Evolutionary conservation across 2,888 invertebrate genomes (phyloP).

Genomic region (Branchellion lobata): DNA sequence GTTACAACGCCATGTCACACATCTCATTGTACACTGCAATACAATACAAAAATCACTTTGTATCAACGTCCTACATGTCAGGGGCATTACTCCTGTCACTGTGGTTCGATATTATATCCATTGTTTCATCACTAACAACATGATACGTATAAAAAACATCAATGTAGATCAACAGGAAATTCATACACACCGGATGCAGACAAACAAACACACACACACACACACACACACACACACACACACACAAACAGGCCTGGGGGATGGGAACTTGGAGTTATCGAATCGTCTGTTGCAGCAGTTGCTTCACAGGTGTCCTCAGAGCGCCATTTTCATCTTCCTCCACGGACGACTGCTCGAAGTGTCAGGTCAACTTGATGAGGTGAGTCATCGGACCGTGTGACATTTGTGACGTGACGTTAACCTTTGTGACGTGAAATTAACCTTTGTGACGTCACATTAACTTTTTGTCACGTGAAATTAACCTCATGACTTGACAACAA

Average conservation of each 20-base stretch:
- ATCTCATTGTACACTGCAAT: background rate
- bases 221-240: no score
- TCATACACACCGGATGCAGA: no score
- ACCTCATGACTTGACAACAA: no score
- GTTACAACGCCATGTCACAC: slow-evolving; percentile 20
- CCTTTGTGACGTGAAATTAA: background rate
- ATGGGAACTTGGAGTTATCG: slow-evolving; percentile 77
- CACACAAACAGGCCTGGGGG: slow-evolving; percentile 67
- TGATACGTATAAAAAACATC: no score
- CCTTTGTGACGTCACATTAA: background rate
- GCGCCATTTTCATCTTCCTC: slow-evolving; percentile 88
- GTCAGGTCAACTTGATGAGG: slow-evolving; percentile 72
- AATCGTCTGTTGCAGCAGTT: slow-evolving; percentile 70
- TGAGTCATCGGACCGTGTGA: slow-evolving; percentile 51
- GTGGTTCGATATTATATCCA: no score
- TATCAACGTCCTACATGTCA: no score
- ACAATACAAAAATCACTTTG: background rate
- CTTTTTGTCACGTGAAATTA: background rate
- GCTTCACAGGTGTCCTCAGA: slow-evolving; percentile 72
- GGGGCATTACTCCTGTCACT: no score
- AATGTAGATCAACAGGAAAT: no score
- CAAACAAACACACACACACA: no score
- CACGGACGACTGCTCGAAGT: slow-evolving; percentile 82
- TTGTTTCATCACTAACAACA: no score
- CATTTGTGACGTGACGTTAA: background rate